Percentiles rank a stretch among this genome's conserved stretches.
These are phyloP conservation scores for Protomyctophum bolini DNA, from an alignment of 2,113 vertebrate genomes.

Conservation along the genomic window DNA sequence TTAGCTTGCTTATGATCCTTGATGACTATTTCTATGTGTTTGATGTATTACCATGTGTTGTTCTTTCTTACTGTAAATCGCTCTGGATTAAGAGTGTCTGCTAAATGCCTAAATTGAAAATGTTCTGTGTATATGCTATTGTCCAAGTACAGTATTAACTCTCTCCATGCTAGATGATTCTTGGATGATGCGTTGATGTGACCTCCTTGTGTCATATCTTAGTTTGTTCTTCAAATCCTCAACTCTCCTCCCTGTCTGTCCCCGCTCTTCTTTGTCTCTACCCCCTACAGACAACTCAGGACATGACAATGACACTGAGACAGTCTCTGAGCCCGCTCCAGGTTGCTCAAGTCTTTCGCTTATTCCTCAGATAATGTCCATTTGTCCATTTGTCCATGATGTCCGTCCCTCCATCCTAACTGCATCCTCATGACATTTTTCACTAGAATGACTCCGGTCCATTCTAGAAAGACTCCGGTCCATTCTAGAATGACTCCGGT, in stretches of 20 bases:
- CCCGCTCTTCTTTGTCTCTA: constrained; percentile 85
- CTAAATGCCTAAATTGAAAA: too few relatives aligned
- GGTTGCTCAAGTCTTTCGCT: constrained; percentile 88
- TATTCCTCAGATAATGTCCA: constrained; percentile 55
- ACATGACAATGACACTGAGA: constrained; percentile 95
- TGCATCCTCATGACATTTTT: constrained; percentile 61
- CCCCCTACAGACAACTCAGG: constrained; percentile 93
- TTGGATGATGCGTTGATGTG: constrained; percentile 26
- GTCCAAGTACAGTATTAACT: constrained; percentile 3
- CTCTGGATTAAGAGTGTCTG: too few relatives aligned
- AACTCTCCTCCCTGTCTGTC: constrained; percentile 74
- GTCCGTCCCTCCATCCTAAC: constrained; percentile 57
- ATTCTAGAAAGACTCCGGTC: constrained; percentile 18
- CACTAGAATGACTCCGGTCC: constrained; percentile 57
- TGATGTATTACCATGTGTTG: too few relatives aligned
- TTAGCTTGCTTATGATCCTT: too few relatives aligned
- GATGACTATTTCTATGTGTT: too few relatives aligned
- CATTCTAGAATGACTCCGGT: constrained; percentile 27
- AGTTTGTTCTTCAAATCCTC: constrained; percentile 61
- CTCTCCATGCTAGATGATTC: constrained; percentile 3
- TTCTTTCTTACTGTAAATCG: too few relatives aligned
- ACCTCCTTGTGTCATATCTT: constrained; percentile 36
- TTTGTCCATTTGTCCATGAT: constrained; percentile 63
- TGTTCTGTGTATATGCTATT: constrained; percentile 7
- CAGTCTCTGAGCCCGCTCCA: constrained; percentile 89